Evolutionary conservation across 2,113 vertebrate species (phyloP).

Genomic region (Coryphaenoides rupestris): DNA sequence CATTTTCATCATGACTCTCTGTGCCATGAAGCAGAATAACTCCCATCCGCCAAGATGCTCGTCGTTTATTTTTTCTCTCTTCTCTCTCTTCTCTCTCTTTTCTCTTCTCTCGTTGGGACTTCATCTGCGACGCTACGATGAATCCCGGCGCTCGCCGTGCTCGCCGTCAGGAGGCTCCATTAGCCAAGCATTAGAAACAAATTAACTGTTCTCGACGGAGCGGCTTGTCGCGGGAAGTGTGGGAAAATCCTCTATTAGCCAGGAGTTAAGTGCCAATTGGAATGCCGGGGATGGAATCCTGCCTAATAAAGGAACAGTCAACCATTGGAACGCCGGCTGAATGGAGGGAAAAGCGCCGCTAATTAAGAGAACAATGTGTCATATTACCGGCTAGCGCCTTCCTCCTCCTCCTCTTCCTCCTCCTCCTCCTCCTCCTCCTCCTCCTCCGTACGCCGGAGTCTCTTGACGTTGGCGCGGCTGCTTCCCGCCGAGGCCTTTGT

Average conservation of each 20-base stretch:
- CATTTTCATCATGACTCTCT: constrained; percentile 3
- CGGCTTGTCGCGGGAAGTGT: constrained; percentile 72
- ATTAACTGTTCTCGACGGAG: constrained; percentile 75
- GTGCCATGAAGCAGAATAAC: constrained; percentile 36
- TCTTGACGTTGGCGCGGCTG: neutral
- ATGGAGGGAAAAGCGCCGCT: constrained; percentile 67
- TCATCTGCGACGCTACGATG: constrained; percentile 44
- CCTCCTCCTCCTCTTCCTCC: too few relatives aligned
- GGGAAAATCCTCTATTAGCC: constrained; percentile 77
- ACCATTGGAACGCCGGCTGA: constrained; percentile 69
- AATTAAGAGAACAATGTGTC: constrained; percentile 76
- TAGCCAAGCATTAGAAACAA: constrained; percentile 79
- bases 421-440: too few relatives aligned
- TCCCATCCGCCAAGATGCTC: constrained; percentile 17
- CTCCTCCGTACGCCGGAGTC: constrained; percentile 31
- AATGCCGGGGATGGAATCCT: constrained; percentile 73
- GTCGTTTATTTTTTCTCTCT: constrained; percentile 33
- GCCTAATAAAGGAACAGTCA: constrained; percentile 76
- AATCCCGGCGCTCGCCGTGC: constrained; percentile 61
- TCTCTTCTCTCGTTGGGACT: too few relatives aligned
- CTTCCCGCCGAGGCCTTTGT: neutral
- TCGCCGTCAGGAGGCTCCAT: constrained; percentile 66
- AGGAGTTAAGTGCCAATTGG: constrained; percentile 75
- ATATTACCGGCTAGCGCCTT: constrained; percentile 60
- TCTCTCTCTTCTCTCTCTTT: too few relatives aligned